These are phyloP conservation scores for Pelosia muscerda DNA, from an alignment of 2,888 invertebrate species.

Conservation along the genomic window DNA sequence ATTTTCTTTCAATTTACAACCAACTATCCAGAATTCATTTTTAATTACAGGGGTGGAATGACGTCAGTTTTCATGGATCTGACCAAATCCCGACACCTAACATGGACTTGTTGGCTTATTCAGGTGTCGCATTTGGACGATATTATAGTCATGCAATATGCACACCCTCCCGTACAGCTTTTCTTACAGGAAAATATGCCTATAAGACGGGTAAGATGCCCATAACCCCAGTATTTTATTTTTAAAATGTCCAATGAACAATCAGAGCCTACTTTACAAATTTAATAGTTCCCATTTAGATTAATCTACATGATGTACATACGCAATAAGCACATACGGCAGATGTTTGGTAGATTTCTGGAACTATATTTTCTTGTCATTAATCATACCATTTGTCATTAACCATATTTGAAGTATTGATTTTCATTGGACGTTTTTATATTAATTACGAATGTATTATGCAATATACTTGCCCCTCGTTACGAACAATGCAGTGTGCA, in stretches of 20 bases:
- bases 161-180: constrained; percentile 93
- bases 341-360: neutral
- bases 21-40: neutral
- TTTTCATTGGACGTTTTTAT: neutral
- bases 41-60: constrained; percentile 93
- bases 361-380: neutral
- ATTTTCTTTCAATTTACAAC: too few species aligned
- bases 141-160: constrained; percentile 95
- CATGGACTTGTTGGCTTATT: constrained; percentile 94
- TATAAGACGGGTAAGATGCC: constrained; percentile 88
- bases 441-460: neutral
- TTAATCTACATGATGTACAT: too few species aligned
- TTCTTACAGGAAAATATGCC: constrained; percentile 94
- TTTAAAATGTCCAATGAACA: neutral
- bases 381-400: too few species aligned
- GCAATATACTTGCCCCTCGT: neutral
- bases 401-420: neutral
- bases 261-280: constrained; percentile 29
- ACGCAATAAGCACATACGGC: too few species aligned
- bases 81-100: constrained; percentile 95
- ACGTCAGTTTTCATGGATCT: constrained; percentile 96
- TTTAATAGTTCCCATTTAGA: too few species aligned
- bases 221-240: neutral
- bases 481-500: neutral
- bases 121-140: constrained; percentile 93